Conservation (phyloP, 2,888 invertebrate genomes). For the Hyppa rectilinea region DNA sequence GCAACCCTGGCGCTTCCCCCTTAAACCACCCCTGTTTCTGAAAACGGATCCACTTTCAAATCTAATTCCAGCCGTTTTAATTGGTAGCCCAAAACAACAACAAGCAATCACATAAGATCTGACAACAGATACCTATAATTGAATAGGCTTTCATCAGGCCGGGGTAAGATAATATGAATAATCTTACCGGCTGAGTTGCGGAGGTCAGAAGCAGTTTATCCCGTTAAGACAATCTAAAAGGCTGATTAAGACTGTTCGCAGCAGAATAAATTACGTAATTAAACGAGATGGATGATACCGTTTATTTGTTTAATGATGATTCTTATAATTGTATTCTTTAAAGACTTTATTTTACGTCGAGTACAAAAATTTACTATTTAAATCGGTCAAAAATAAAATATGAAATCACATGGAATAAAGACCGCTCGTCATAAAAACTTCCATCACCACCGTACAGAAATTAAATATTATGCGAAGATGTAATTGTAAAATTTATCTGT, state of each 20-base stretch:
- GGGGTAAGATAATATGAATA: constrained; percentile 19
- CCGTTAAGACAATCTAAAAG: constrained; percentile 9
- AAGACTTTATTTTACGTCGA: too few relatives aligned
- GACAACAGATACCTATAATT: constrained; percentile 18
- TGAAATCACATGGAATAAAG: too few relatives aligned
- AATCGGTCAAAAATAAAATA: too few relatives aligned
- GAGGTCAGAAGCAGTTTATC: constrained; percentile 8
- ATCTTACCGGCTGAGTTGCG: not conserved
- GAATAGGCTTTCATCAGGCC: not conserved
- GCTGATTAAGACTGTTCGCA: not conserved
- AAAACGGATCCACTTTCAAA: constrained; percentile 20
- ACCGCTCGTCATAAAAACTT: too few relatives aligned
- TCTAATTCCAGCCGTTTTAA: constrained; percentile 14
- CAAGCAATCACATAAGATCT: not conserved
- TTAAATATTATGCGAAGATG: too few relatives aligned
- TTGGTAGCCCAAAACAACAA: constrained; percentile 31
- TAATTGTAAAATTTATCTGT: too few relatives aligned
- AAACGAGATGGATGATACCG: not conserved
- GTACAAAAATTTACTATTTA: too few relatives aligned
- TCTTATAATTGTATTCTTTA: not conserved
- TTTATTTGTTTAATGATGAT: not conserved
- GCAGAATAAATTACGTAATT: not conserved
- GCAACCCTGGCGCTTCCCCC: too few relatives aligned
- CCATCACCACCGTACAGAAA: too few relatives aligned
- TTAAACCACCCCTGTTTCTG: not conserved